Conservation (phyloP, 2,888 invertebrate species). For the Andrena hattorfiana region DNA sequence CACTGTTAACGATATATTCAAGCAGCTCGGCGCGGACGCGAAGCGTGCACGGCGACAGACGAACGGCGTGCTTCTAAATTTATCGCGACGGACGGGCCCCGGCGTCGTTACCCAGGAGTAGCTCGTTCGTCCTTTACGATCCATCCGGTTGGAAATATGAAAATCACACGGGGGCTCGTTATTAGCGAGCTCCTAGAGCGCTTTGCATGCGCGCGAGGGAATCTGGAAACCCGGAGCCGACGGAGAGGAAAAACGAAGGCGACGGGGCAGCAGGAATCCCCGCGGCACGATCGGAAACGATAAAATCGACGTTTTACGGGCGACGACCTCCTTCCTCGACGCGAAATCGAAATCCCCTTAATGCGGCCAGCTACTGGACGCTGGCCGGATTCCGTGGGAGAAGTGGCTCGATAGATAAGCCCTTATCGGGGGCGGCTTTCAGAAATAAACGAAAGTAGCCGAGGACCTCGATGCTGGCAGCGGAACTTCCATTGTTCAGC, state of each 20-base stretch:
- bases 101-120: conserved; percentile 6
- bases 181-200: neutral
- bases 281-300: conserved; percentile 23
- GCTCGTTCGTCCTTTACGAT: neutral
- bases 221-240: neutral
- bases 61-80: neutral
- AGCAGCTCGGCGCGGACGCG: neutral
- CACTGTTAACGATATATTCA: conserved; percentile 30
- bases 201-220: neutral
- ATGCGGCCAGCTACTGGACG: conserved; percentile 42
- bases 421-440: conserved; percentile 39
- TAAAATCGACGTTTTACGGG: conserved; percentile 45
- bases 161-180: neutral
- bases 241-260: neutral
- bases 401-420: conserved; percentile 47
- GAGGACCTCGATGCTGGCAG: conserved; percentile 12
- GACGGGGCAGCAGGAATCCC: neutral
- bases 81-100: neutral
- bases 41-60: neutral
- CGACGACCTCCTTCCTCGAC: conserved; percentile 9
- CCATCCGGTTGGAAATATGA: neutral
- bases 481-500: conserved; percentile 48
- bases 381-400: conserved; percentile 31
- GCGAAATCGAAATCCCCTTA: conserved; percentile 35
- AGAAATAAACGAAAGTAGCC: conserved; percentile 22